Conservation (phyloP, 1,140 invertebrate species). For the Amyelois transitella region DNA sequence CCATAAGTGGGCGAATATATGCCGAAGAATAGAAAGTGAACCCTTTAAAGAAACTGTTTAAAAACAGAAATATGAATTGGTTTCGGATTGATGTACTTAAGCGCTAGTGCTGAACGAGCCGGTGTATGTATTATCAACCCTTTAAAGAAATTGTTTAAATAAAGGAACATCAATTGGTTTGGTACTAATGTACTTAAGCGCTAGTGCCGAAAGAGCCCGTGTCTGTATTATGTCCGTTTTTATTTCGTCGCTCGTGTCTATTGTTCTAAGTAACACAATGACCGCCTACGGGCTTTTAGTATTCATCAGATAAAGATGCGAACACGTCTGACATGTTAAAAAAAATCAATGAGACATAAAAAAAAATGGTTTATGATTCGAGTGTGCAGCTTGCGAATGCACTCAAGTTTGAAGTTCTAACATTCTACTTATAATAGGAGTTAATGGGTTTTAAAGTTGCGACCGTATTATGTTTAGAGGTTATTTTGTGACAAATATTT, state of each 20-base stretch:
- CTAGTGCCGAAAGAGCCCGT: neutral
- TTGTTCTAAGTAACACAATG: conserved; percentile 38
- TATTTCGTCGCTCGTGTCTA: conserved; percentile 29
- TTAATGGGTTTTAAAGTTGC: too few relatives aligned
- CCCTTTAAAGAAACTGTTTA: too few relatives aligned
- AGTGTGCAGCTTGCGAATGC: neutral
- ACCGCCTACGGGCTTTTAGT: conserved; percentile 31
- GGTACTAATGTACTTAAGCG: neutral
- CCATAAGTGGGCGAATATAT: neutral
- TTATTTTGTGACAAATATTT: too few relatives aligned
- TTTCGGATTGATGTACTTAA: neutral
- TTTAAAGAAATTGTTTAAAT: too few relatives aligned
- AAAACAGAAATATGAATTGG: too few relatives aligned
- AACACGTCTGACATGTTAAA: conserved; percentile 30
- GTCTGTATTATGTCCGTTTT: conserved; percentile 21
- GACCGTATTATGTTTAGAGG: too few relatives aligned
- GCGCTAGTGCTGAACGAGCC: neutral
- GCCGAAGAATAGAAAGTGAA: neutral
- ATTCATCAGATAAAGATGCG: conserved; percentile 32
- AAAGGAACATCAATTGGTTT: too few relatives aligned
- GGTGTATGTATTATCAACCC: neutral
- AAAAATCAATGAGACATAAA: conserved; percentile 27
- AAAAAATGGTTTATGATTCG: conserved; percentile 11
- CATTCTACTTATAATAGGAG: too few relatives aligned
- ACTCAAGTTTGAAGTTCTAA: too few relatives aligned